Evolutionary conservation across 2,113 vertebrate genomes (phyloP), one percentile per base, ranked within the genome.

Genomic region (Catharus minimus): DNA sequence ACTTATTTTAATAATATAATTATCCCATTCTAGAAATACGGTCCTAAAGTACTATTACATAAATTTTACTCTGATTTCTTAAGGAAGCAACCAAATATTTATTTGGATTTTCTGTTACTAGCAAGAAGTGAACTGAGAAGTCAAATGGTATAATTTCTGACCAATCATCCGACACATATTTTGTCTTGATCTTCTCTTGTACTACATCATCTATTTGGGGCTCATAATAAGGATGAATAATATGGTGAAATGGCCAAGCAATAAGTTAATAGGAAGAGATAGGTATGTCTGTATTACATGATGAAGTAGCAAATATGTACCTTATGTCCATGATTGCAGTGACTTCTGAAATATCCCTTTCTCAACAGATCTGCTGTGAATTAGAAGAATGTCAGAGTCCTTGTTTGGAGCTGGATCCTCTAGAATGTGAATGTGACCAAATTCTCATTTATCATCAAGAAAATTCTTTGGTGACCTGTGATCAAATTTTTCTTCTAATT

Each of bases 311-410:
- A 50, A 71, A 0, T 64, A 49, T 52, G 18, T 86, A 18, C 32
- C 39, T 16, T 65, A 50, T 17, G 32, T 15, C 43, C 32, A 10
- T 76, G 11, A 43, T 49, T 76, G 13, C 30, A 88, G 22, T 53
- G 32, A 50, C 23, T 82, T 84, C 62, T 96, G 43, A 82, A 90
- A 89, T 27, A 24, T 19, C 85, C 11, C 0, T 89, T 86, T 95
- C 91, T 95, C 73, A 47, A 95, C 86, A 99, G 99, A 98, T 99
- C 38, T 99, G 98, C 95, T 98, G 98, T 56, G 98, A 98, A 90
- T 95, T 99, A 74, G 98, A 99, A 92, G 98, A 99, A 90, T 97
- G 97, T 82, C 98, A 97, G 79, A 98, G 94, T 85, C 98, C 97
- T 91, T 98, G 95, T 96, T 97, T 98, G 76, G 98, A 98, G 85